Base-by-base conservation (phyloP, 2,113 vertebrate genomes). In the Microtus pennsylvanicus region DNA sequence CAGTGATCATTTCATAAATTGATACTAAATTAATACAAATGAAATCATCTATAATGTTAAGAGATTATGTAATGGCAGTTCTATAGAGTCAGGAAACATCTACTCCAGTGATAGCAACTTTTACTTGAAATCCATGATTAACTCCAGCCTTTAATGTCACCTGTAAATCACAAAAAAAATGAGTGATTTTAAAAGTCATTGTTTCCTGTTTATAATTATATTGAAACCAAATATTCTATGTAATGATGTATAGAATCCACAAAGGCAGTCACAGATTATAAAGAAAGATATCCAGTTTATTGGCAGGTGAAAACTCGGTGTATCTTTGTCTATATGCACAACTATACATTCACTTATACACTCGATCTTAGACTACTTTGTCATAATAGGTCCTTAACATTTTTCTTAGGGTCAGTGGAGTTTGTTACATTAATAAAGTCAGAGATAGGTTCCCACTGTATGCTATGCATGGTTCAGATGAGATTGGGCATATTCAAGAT, bases 401-500 rank as follows among this genome's bases (percentile, higher is more conserved):
- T n/a, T 63, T 63, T 52, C 55, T 94, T 77, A 50, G 72, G 38
- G 24, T 78, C 67, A 10, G 33, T 47, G 6, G 61, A 16, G 35
- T 90, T 78, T 82, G 58, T 33, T 85, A n/a, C 7, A 38, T 35
- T 80, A 81, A 30, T 75, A 47, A 61, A 19, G 8, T 82, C 35
- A 58, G 63, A 92, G 42, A 76, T 13, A 45, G 67, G 28, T 30
- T 65, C 72, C 90, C 42, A 2, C 30, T 86, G 8, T 85, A 28
- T 76, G 78, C 80, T 92, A 7, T 45, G 13, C 65, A 65, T n/a
- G 58, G 85, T 94, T 90, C 89, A 95, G 55, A 93, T 86, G n/a
- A 45, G 13, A 45, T 21, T 45, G 82, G 16, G 26, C 38, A 65
- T 38, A 30, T 33, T 65, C 13, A 28, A 24, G n/a, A 38, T 42